These are phyloP conservation scores for Vandiemenella viatica DNA, from an alignment of 2,888 invertebrate species.

Conservation along the genomic window DNA sequence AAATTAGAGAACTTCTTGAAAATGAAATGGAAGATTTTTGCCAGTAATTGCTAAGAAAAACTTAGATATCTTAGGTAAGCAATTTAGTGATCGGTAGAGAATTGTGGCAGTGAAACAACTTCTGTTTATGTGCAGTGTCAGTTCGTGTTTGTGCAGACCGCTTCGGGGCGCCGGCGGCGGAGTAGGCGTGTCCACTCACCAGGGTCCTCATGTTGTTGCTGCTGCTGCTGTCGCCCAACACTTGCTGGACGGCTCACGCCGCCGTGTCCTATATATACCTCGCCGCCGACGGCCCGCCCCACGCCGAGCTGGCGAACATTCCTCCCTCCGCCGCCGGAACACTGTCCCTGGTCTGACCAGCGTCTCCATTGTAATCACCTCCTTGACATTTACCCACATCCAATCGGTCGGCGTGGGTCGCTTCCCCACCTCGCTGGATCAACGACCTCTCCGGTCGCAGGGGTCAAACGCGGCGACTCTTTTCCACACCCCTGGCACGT, in stretches of 20 bases:
- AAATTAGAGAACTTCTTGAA: too few species aligned
- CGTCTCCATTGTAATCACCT: neutral
- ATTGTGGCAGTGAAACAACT: too few species aligned
- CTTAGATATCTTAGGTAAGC: too few species aligned
- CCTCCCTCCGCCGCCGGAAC: neutral
- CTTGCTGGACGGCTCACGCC: neutral
- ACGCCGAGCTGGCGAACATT: neutral
- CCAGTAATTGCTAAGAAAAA: too few species aligned
- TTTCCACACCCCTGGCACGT: too few species aligned
- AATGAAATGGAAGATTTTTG: too few species aligned
- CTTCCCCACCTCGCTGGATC: neutral
- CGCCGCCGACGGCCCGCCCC: neutral
- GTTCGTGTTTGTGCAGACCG: too few species aligned
- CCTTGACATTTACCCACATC: neutral
- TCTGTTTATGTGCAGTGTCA: too few species aligned
- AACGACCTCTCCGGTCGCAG: neutral
- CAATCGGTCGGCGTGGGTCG: too few species aligned
- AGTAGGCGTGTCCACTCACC: neutral
- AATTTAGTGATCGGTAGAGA: too few species aligned
- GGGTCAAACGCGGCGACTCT: too few species aligned
- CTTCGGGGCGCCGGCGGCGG: too few species aligned
- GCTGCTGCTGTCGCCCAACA: neutral
- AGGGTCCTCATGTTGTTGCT: neutral
- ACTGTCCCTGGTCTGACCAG: neutral
- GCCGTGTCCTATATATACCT: neutral